These are phyloP conservation scores for Mesocentrotus franciscanus DNA, from an alignment of 53 echinoderm and acorn worm species.

Conservation along the genomic window DNA sequence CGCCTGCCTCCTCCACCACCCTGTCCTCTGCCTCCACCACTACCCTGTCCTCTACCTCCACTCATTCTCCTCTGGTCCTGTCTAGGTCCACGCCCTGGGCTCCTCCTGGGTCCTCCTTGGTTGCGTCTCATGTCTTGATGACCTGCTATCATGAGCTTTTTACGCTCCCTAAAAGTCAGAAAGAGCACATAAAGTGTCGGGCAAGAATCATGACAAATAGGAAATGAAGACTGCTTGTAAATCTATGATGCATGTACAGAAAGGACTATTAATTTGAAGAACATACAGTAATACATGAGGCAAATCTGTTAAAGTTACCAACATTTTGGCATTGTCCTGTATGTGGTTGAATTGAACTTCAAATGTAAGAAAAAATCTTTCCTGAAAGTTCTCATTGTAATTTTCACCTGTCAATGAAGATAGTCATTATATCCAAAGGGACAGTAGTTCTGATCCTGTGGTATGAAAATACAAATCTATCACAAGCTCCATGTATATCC, in stretches of 20 bases:
- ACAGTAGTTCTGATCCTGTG: too few species aligned
- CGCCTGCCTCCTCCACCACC: constrained; percentile 14
- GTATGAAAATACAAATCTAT: too few species aligned
- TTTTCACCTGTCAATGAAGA: too few species aligned
- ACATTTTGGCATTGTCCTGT: too few species aligned
- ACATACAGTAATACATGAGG: background rate
- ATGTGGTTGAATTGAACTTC: too few species aligned
- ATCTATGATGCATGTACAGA: background rate
- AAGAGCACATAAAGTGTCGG: background rate
- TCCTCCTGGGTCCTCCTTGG: background rate
- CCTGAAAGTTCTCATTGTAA: too few species aligned
- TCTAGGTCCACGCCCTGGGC: background rate
- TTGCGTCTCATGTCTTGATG: background rate
- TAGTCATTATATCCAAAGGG: too few species aligned
- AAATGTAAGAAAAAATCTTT: too few species aligned
- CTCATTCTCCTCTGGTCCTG: constrained; percentile 24
- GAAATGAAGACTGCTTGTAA: background rate
- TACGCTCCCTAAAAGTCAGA: constrained; percentile 30
- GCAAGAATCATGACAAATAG: background rate
- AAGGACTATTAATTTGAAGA: background rate
- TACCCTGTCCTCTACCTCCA: background rate
- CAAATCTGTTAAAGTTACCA: background rate
- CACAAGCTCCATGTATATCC: too few species aligned
- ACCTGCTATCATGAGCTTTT: background rate
- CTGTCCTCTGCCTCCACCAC: background rate